These are phyloP conservation scores for Ectobius pallidus DNA, from an alignment of 2,888 invertebrate genomes.

Conservation along the genomic window DNA sequence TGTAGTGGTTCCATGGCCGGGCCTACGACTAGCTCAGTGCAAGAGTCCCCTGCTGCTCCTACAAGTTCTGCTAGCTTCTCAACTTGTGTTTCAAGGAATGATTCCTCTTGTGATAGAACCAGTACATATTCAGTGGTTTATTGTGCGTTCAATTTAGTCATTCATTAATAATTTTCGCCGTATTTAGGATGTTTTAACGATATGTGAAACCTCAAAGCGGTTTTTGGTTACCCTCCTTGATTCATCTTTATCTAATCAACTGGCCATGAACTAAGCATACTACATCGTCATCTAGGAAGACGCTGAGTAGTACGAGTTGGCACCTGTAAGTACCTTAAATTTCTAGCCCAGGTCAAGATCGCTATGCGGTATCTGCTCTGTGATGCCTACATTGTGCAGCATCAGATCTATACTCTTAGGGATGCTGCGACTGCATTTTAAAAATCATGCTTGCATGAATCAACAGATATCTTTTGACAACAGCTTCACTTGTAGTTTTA, in stretches of 20 bases:
- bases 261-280: constrained; percentile 3
- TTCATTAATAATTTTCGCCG: too few relatives aligned
- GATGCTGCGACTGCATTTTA: too few relatives aligned
- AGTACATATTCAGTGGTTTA: neutral
- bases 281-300: neutral
- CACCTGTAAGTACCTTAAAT: neutral
- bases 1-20: neutral
- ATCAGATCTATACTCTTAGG: too few relatives aligned
- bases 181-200: neutral
- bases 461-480: too few relatives aligned
- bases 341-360: too few relatives aligned
- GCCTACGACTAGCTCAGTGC: constrained; percentile 5
- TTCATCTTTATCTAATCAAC: neutral
- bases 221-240: neutral
- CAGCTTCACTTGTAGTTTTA: too few relatives aligned
- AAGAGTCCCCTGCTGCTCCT: neutral
- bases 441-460: too few relatives aligned
- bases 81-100: neutral
- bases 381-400: too few relatives aligned
- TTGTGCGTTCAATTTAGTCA: neutral
- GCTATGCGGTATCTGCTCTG: too few relatives aligned
- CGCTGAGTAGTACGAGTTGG: neutral
- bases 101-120: neutral
- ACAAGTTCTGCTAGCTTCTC: neutral
- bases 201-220: neutral